phyloP scores from a whole-genome alignment of 2,888 invertebrate genomes.

The Caenorhabditis uteleia region DNA sequence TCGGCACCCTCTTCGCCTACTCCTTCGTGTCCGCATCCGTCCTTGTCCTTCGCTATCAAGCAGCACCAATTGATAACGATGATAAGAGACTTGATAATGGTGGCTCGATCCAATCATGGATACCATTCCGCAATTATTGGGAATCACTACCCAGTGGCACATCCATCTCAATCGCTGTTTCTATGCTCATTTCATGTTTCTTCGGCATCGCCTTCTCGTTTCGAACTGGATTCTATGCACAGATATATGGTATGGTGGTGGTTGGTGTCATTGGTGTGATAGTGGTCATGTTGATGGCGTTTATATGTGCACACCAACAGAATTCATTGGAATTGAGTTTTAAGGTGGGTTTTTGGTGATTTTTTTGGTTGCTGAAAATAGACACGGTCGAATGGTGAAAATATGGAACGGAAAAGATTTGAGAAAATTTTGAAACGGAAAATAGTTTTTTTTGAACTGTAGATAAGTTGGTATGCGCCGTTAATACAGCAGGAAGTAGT shows the following conservation, averaged over 20 bases:
- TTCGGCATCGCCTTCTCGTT: conserved; percentile 39
- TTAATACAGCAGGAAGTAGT: too few species aligned
- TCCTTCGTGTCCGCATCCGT: conserved; percentile 63
- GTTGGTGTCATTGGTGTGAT: conserved; percentile 23
- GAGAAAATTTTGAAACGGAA: too few species aligned
- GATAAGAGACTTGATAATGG: conserved; percentile 37
- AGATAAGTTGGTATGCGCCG: too few species aligned
- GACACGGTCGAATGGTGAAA: too few species aligned
- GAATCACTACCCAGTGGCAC: conserved; percentile 22
- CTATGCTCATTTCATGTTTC: conserved; percentile 18
- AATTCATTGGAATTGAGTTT: conserved; percentile 37
- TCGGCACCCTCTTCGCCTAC: conserved; percentile 57
- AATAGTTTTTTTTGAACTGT: too few species aligned
- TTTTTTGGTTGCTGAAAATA: too few species aligned
- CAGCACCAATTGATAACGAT: conserved; percentile 43
- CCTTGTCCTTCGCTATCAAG: conserved; percentile 65
- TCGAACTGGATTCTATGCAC: conserved; percentile 11
- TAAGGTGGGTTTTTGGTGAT: too few species aligned
- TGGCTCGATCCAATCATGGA: conserved; percentile 40
- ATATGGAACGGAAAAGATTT: too few species aligned
- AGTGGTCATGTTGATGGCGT: conserved; percentile 26
- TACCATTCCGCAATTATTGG: conserved; percentile 40
- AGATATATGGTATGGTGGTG: conserved; percentile 5
- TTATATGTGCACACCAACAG: conserved; percentile 46
- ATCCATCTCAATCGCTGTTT: conserved; percentile 36